Percentiles rank a stretch among this genome's conserved stretches.
Conservation (phyloP, 1,140 invertebrate species). For the Polyergus mexicanus region DNA sequence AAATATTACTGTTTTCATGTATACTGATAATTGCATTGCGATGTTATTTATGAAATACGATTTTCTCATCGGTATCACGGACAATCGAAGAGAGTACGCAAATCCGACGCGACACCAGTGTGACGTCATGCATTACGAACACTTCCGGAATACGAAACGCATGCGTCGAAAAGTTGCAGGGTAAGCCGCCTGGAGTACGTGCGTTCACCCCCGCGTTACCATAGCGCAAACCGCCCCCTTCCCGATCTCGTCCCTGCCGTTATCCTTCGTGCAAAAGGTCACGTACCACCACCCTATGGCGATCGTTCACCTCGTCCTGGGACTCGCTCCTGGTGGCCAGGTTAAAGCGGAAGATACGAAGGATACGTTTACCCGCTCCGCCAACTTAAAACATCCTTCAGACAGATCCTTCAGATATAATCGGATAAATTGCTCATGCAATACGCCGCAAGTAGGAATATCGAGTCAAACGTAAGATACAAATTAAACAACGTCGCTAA, state of each 20-base stretch:
- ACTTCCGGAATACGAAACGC: conserved; percentile 51
- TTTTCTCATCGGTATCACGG: neutral
- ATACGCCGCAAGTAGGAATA: neutral
- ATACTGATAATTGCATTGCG: neutral
- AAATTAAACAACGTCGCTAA: conserved; percentile 5
- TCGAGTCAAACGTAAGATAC: neutral
- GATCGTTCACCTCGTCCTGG: conserved; percentile 86
- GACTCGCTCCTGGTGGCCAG: conserved; percentile 80
- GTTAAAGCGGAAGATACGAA: conserved; percentile 83
- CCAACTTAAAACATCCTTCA: neutral
- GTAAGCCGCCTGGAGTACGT: conserved; percentile 72
- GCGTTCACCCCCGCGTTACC: conserved; percentile 80
- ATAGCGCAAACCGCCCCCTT: conserved; percentile 63
- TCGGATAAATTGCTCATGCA: neutral
- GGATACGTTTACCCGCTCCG: conserved; percentile 42
- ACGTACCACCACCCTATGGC: conserved; percentile 83
- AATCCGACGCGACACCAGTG: conserved; percentile 30
- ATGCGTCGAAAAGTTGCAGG: conserved; percentile 63
- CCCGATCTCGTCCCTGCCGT: conserved; percentile 79
- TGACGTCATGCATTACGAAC: conserved; percentile 49
- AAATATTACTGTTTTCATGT: conserved; percentile 6
- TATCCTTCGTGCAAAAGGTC: conserved; percentile 86
- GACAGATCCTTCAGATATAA: conserved; percentile 1
- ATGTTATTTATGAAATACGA: conserved; percentile 18
- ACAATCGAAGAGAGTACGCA: neutral